A percentile compares a stretch with the other conserved stretches of the same genome.
These are phyloP conservation scores for Thymelicus sylvestris DNA, from an alignment of 2,888 invertebrate genomes.

Conservation along the genomic window DNA sequence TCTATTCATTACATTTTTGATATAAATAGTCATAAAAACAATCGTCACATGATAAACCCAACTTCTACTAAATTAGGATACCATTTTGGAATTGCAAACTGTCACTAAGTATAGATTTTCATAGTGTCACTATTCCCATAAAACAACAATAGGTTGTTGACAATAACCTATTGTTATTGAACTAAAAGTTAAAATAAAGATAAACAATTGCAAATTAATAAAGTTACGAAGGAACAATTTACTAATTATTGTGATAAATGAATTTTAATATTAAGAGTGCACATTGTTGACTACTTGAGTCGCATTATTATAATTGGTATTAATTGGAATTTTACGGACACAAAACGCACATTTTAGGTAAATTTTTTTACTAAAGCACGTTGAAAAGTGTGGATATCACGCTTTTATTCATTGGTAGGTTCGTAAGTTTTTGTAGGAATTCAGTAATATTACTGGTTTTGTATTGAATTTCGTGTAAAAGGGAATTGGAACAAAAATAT, in stretches of 20 bases:
- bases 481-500: too few species aligned
- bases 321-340: constrained; percentile 9
- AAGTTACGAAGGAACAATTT: background rate
- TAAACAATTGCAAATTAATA: background rate
- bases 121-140: too few species aligned
- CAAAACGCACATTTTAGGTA: constrained; percentile 22
- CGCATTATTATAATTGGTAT: background rate
- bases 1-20: too few species aligned
- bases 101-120: too few species aligned
- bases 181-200: background rate
- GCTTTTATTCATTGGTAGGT: background rate
- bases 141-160: too few species aligned
- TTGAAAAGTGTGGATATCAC: constrained; percentile 6
- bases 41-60: too few species aligned
- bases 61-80: too few species aligned
- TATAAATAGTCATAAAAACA: too few species aligned
- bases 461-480: too few species aligned
- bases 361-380: background rate
- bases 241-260: constrained; percentile 18
- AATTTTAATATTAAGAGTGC: constrained; percentile 13
- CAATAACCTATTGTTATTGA: too few species aligned
- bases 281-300: background rate
- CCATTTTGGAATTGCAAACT: too few species aligned
- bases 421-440: background rate
- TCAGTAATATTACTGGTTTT: too few species aligned